Conservation (phyloP, 2,113 vertebrate genomes). For the Ovis canadensis region DNA sequence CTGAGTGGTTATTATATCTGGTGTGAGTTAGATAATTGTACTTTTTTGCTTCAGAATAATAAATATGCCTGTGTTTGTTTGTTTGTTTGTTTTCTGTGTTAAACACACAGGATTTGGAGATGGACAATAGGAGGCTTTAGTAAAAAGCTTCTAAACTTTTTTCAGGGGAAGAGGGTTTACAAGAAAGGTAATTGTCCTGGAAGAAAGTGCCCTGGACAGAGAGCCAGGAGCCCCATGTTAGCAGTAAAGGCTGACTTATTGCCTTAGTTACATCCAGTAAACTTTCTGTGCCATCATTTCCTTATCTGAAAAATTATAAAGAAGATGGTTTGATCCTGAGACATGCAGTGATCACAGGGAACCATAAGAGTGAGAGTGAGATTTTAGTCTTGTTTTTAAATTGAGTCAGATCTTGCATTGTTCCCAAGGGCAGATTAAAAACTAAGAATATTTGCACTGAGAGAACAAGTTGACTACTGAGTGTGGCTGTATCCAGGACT, state of each 20-base stretch:
- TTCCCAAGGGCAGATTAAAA: background rate
- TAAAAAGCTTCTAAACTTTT: background rate
- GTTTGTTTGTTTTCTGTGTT: background rate
- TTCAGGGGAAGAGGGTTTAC: background rate
- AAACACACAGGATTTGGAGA: background rate
- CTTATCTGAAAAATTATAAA: background rate
- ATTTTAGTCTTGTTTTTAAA: background rate
- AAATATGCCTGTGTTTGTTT: background rate
- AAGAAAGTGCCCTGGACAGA: background rate
- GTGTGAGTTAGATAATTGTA: background rate
- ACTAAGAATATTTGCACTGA: background rate
- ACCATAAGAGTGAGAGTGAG: background rate
- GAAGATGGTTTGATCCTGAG: background rate
- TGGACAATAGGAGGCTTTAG: background rate
- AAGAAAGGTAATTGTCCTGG: background rate
- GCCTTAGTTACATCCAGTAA: background rate
- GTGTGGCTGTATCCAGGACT: background rate
- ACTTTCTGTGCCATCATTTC: background rate
- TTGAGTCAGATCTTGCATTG: background rate
- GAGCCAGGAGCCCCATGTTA: background rate
- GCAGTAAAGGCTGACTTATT: background rate
- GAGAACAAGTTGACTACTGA: background rate
- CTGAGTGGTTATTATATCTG: background rate
- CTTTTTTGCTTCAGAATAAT: background rate
- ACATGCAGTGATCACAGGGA: background rate